Evolutionary conservation across 2,888 invertebrate genomes (phyloP).

Genomic region (Apodemia mormo): DNA sequence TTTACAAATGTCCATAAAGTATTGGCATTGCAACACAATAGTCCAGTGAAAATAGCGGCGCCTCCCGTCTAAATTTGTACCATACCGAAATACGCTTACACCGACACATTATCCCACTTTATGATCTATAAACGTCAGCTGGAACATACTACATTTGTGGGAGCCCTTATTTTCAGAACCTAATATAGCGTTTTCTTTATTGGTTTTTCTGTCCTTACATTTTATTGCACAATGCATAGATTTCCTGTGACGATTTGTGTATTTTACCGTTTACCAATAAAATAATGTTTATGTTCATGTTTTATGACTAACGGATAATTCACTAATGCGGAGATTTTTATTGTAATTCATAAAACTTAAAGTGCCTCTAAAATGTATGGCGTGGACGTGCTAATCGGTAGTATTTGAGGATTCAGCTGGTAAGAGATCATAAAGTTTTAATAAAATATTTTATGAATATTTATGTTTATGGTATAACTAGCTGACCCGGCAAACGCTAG

Average conservation of each 20-base stretch:
- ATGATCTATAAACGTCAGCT: slow-evolving; percentile 79
- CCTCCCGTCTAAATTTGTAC: slow-evolving; percentile 76
- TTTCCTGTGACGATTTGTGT: slow-evolving; percentile 62
- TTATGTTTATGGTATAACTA: too few species aligned
- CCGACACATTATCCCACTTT: slow-evolving; percentile 78
- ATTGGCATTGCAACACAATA: slow-evolving; percentile 54
- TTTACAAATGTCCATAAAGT: not conserved
- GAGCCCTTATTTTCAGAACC: slow-evolving; percentile 76
- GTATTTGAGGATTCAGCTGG: slow-evolving; percentile 32
- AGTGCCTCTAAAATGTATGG: slow-evolving; percentile 39
- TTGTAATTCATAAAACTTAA: slow-evolving; percentile 66
- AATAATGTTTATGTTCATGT: slow-evolving; percentile 63
- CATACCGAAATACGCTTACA: slow-evolving; percentile 77
- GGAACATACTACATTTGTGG: slow-evolving; percentile 76
- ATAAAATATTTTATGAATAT: too few species aligned
- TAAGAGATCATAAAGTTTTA: slow-evolving; percentile 27
- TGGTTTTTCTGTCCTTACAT: slow-evolving; percentile 64
- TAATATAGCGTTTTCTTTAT: slow-evolving; percentile 74
- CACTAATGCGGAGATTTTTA: slow-evolving; percentile 65
- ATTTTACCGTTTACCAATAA: slow-evolving; percentile 66
- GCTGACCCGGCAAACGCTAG: too few species aligned
- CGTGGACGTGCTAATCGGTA: slow-evolving; percentile 40
- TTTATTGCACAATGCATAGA: slow-evolving; percentile 72
- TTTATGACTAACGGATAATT: slow-evolving; percentile 67
- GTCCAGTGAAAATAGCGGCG: slow-evolving; percentile 61